Percentiles rank a stretch among this genome's conserved stretches.
phyloP scores from a whole-genome alignment of 2,113 vertebrate species.

The Cryptotis parvus region DNA sequence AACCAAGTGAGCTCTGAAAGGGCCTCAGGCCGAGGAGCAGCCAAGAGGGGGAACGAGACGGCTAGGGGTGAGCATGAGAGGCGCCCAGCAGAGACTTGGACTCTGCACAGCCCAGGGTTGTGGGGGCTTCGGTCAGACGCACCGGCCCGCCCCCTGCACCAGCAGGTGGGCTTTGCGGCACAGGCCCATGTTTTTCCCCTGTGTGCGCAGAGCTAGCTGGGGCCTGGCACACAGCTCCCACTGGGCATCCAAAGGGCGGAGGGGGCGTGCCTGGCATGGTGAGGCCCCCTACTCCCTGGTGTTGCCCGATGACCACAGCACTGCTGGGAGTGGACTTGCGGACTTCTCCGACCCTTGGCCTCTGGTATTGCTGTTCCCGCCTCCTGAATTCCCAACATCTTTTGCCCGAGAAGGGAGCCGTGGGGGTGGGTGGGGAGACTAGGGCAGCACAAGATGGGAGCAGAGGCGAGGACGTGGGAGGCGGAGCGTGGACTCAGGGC shows the following conservation, averaged over 20 bases:
- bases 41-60: neutral
- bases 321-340: too few relatives aligned
- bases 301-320: neutral
- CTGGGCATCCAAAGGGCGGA: neutral
- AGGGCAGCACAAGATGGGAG: neutral
- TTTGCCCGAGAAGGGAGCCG: neutral
- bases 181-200: neutral
- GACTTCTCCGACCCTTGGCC: neutral
- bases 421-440: too few relatives aligned
- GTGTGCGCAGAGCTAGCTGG: neutral
- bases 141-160: neutral
- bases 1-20: neutral
- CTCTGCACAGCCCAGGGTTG: neutral
- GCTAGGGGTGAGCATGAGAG: neutral
- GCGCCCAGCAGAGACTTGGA: neutral
- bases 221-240: neutral
- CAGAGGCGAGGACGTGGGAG: neutral
- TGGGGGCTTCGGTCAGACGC: neutral
- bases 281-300: too few relatives aligned
- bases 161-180: neutral
- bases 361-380: neutral
- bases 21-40: neutral
- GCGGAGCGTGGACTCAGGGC: rapidly evolving
- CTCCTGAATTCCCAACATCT: neutral
- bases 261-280: neutral